phyloP scores from a whole-genome alignment of 2,113 vertebrate genomes.

The Butastur rufipennis region DNA sequence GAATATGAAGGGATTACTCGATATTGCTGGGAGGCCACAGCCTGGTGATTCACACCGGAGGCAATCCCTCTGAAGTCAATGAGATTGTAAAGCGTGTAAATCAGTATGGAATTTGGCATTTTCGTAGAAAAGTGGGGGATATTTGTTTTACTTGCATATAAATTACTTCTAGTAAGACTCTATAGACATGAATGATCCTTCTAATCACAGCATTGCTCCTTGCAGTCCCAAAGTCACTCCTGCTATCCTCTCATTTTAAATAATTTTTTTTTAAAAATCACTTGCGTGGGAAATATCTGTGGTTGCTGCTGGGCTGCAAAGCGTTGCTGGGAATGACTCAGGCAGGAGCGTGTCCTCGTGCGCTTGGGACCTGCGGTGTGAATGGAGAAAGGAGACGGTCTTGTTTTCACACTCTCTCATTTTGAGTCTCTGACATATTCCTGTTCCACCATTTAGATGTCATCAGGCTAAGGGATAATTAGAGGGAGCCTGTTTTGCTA shows the following conservation, averaged over 20 bases:
- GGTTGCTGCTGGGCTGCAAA: not conserved
- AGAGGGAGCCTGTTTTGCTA: not conserved
- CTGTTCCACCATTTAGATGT: not conserved
- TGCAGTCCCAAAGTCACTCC: not conserved
- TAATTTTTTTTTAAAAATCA: not conserved
- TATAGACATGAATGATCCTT: not conserved
- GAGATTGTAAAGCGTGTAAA: slow-evolving; percentile 2
- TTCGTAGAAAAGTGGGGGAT: not conserved
- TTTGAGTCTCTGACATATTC: not conserved
- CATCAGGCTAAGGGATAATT: not conserved
- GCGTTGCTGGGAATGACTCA: not conserved
- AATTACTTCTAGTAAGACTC: not conserved
- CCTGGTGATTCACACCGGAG: not conserved
- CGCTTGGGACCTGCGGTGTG: not conserved
- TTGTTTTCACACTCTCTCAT: not conserved
- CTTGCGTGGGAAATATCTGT: not conserved
- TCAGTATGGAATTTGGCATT: not conserved
- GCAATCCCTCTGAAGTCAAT: slow-evolving; percentile 25
- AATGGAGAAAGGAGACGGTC: not conserved
- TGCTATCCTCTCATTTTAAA: not conserved
- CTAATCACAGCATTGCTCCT: not conserved
- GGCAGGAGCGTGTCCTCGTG: not conserved
- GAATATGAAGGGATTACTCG: not conserved
- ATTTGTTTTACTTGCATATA: not conserved
- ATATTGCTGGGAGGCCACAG: not conserved